Evolutionary conservation across 1,140 invertebrate species (phyloP).

Genomic region (Tachypleus tridentatus): DNA sequence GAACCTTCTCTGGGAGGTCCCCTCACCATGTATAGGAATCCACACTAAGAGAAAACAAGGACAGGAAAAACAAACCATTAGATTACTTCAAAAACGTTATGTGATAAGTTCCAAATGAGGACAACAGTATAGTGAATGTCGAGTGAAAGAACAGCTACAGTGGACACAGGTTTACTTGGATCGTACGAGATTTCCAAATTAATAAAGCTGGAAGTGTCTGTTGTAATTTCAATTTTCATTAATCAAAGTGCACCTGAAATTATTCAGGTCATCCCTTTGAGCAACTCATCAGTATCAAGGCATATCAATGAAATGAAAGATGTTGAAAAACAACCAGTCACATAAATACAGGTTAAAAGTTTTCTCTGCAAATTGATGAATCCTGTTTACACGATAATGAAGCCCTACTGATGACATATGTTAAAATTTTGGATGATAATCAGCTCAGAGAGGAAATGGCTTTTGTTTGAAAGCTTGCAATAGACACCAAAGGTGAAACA

Average conservation of each 20-base stretch:
- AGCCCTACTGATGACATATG: constrained; percentile 7
- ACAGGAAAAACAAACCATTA: too few species aligned
- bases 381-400: constrained; percentile 6
- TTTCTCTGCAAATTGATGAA: constrained; percentile 10
- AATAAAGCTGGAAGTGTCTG: too few species aligned
- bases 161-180: too few species aligned
- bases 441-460: constrained; percentile 2
- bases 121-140: too few species aligned
- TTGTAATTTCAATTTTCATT: too few species aligned
- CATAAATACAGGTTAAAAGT: constrained; percentile 1
- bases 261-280: constrained; percentile 5
- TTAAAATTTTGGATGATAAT: constrained; percentile 3
- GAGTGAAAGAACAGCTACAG: too few species aligned
- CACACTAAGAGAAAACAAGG: too few species aligned
- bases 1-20: too few species aligned
- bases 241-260: not conserved
- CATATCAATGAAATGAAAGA: constrained; percentile 3
- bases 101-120: too few species aligned
- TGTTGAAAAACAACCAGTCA: not conserved
- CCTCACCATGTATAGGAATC: too few species aligned
- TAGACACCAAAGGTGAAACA: constrained; percentile 17
- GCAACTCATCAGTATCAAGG: constrained; percentile 3
- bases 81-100: too few species aligned
- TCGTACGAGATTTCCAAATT: too few species aligned
- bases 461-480: constrained; percentile 11